A percentile compares a stretch with the other conserved stretches of the same genome.
phyloP scores from a whole-genome alignment of 2,888 invertebrate species.

The Liopterus haemorrhoidalis region DNA sequence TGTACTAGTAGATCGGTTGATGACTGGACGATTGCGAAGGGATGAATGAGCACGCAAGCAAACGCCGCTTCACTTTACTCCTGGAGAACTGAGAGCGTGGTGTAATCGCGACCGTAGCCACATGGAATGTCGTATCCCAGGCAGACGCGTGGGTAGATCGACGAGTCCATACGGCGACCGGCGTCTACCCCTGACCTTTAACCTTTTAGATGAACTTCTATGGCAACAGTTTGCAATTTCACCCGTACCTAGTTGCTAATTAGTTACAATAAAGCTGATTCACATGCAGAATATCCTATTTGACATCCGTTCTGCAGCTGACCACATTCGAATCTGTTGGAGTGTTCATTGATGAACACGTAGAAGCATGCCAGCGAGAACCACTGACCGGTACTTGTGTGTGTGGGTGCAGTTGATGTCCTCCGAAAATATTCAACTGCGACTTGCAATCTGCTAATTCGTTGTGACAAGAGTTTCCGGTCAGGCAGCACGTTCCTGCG shows the following conservation, averaged over 20 bases:
- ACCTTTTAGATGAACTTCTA: conserved; percentile 38
- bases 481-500: conserved; percentile 10
- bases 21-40: no score
- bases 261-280: background rate
- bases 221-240: no score
- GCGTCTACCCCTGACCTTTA: conserved; percentile 37
- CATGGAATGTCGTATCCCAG: conserved; percentile 22
- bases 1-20: background rate
- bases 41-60: background rate
- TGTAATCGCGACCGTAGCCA: background rate
- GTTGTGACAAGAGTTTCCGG: conserved; percentile 15
- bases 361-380: no score
- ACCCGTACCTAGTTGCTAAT: background rate
- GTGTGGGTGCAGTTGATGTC: no score
- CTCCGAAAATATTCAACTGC: conserved; percentile 22
- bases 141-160: conserved; percentile 35
- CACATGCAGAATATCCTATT: background rate
- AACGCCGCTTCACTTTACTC: background rate
- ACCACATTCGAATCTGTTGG: no score
- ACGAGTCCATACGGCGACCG: conserved; percentile 36
- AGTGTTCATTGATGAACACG: no score
- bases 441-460: conserved; percentile 11
- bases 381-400: no score
- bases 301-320: background rate
- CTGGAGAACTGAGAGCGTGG: background rate